These are phyloP conservation scores for Spilosoma lubricipeda DNA, from an alignment of 2,888 invertebrate species.

Conservation along the genomic window DNA sequence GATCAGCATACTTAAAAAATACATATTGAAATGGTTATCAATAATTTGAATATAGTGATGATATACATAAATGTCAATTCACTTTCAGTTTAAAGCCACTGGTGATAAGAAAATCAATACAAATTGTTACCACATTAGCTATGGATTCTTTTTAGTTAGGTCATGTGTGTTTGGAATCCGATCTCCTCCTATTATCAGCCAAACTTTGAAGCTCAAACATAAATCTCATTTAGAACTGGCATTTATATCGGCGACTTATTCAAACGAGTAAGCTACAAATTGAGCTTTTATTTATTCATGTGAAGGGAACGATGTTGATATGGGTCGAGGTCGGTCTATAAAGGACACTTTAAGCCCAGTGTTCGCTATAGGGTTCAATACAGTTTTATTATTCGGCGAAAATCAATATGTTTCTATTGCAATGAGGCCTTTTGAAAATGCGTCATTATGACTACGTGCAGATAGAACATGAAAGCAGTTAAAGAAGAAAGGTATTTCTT, in stretches of 20 bases:
- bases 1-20: not conserved
- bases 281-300: conserved; percentile 85
- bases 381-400: conserved; percentile 18
- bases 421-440: not conserved
- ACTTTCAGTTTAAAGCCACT: conserved; percentile 10
- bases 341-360: conserved; percentile 73
- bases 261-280: conserved; percentile 81
- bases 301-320: conserved; percentile 79
- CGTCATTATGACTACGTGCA: not conserved
- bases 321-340: conserved; percentile 82
- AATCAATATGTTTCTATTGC: conserved; percentile 4
- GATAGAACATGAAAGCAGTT: not conserved
- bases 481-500: not conserved
- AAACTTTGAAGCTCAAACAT: conserved; percentile 54
- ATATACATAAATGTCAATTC: conserved; percentile 17
- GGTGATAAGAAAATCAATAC: conserved; percentile 19
- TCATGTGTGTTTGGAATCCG: conserved; percentile 2
- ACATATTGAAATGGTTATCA: conserved; percentile 8
- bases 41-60: conserved; percentile 12
- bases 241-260: conserved; percentile 72
- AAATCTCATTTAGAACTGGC: conserved; percentile 69
- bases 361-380: conserved; percentile 67
- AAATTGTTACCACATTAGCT: conserved; percentile 18
- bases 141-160: conserved; percentile 35
- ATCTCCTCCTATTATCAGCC: conserved; percentile 11